These are phyloP conservation scores for Helogale parvula DNA, from an alignment of 2,113 vertebrate genomes.

Conservation along the genomic window DNA sequence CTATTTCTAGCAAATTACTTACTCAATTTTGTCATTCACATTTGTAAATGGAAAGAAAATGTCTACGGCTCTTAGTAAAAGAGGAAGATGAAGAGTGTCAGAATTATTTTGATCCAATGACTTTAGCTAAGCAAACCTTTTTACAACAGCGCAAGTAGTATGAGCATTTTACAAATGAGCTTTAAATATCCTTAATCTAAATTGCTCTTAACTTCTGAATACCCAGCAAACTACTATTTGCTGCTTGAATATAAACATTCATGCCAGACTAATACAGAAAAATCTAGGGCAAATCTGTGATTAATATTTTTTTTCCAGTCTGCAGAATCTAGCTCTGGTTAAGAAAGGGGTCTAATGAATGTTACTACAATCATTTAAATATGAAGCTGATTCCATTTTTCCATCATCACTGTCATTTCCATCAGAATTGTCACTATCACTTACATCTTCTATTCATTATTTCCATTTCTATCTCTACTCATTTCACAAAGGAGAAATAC, in stretches of 20 bases:
- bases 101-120: constrained; percentile 77
- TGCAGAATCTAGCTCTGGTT: constrained; percentile 45
- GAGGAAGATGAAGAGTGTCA: constrained; percentile 80
- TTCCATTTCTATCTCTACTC: constrained; percentile 29
- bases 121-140: constrained; percentile 81
- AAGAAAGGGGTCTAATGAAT: constrained; percentile 40
- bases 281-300: constrained; percentile 71
- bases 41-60: constrained; percentile 74
- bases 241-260: constrained; percentile 78
- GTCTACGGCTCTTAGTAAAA: constrained; percentile 73
- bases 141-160: constrained; percentile 80
- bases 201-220: constrained; percentile 80
- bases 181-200: constrained; percentile 82
- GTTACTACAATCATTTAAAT: constrained; percentile 49
- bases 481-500: constrained; percentile 49
- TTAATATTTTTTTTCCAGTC: constrained; percentile 51
- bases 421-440: constrained; percentile 38
- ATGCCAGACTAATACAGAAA: constrained; percentile 33
- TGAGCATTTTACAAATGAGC: constrained; percentile 81
- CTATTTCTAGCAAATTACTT: constrained; percentile 77
- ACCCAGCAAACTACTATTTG: constrained; percentile 82
- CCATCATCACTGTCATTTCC: neutral
- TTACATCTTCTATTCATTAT: constrained; percentile 41
- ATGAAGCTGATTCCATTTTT: constrained; percentile 52
- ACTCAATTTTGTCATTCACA: constrained; percentile 73